Evolutionary conservation across 2,113 vertebrate species (phyloP).

Genomic region (Atherinomorus stipes): DNA sequence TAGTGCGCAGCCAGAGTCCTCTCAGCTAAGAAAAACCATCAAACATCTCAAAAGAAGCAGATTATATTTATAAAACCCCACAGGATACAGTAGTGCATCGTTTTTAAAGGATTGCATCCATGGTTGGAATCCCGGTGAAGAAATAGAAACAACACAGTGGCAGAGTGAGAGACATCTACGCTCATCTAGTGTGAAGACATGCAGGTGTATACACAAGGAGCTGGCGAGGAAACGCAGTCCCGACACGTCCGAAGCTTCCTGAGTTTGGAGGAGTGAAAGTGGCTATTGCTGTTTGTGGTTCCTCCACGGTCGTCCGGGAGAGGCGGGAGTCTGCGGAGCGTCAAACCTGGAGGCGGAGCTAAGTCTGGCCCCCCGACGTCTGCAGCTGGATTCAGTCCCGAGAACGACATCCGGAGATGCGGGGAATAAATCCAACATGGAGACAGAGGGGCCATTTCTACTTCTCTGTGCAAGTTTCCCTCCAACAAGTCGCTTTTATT

Average conservation of each 20-base stretch:
- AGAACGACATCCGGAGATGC: too few relatives aligned
- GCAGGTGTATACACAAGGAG: slow-evolving; percentile 51
- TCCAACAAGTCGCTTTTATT: too few relatives aligned
- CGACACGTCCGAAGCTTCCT: slow-evolving; percentile 74
- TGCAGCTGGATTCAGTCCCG: too few relatives aligned
- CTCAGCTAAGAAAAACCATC: slow-evolving; percentile 68
- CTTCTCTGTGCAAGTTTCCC: too few relatives aligned
- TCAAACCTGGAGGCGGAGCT: background rate
- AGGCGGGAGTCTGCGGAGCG: background rate
- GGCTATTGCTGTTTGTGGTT: slow-evolving; percentile 76
- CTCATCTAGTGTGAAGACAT: slow-evolving; percentile 56
- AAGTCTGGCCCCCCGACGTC: background rate
- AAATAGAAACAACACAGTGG: slow-evolving; percentile 63
- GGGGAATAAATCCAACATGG: too few relatives aligned
- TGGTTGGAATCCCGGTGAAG: slow-evolving; percentile 19
- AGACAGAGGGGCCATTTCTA: too few relatives aligned
- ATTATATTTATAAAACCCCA: slow-evolving; percentile 62
- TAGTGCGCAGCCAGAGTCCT: slow-evolving; percentile 73
- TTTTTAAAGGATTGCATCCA: slow-evolving; percentile 59
- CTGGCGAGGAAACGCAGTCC: too few relatives aligned
- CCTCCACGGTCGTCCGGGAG: background rate
- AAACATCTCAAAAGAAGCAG: slow-evolving; percentile 61
- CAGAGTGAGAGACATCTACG: slow-evolving; percentile 49
- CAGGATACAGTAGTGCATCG: slow-evolving; percentile 66
- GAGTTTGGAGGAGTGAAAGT: slow-evolving; percentile 68